A percentile compares a stretch with the other conserved stretches of the same genome.
These are phyloP conservation scores for Ciconia nigra DNA, from an alignment of 2,797 vertebrate species.

Conservation along the genomic window DNA sequence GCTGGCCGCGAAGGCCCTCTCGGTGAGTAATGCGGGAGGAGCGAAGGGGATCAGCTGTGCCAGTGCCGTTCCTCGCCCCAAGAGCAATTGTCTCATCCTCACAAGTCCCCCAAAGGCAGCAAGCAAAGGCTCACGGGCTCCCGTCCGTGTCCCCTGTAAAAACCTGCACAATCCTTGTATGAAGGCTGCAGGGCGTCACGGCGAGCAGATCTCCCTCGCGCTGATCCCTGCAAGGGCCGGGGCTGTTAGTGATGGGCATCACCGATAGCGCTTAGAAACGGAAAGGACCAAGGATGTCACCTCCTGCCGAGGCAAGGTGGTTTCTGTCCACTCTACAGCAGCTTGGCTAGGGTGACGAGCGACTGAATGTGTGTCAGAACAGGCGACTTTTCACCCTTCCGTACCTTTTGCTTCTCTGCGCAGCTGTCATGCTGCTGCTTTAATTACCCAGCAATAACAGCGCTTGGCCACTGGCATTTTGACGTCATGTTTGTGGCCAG, in stretches of 20 bases:
- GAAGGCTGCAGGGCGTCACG: neutral
- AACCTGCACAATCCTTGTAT: rapidly evolving
- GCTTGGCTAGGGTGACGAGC: neutral
- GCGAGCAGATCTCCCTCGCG: rapidly evolving
- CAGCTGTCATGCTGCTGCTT: neutral
- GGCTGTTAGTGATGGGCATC: too few relatives aligned
- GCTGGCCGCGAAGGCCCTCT: neutral
- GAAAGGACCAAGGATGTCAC: too few relatives aligned
- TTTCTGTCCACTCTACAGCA: neutral
- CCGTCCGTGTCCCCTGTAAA: rapidly evolving
- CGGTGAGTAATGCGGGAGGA: neutral
- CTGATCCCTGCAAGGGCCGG: neutral
- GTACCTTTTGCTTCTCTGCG: neutral
- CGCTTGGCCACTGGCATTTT: neutral
- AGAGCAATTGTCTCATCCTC: neutral
- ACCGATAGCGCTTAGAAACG: neutral
- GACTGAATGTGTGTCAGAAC: neutral
- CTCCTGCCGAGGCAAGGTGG: neutral
- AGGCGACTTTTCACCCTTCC: neutral
- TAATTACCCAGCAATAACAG: neutral
- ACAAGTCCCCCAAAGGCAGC: neutral
- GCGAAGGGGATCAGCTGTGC: neutral
- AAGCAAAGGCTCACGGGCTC: neutral
- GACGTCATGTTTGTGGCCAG: neutral
- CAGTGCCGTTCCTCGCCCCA: neutral